Evolutionary conservation across 53 echinoderm and acorn worm species (phyloP), one percentile per base, ranked within the genome.

Genomic region (Astropecten irregularis): DNA sequence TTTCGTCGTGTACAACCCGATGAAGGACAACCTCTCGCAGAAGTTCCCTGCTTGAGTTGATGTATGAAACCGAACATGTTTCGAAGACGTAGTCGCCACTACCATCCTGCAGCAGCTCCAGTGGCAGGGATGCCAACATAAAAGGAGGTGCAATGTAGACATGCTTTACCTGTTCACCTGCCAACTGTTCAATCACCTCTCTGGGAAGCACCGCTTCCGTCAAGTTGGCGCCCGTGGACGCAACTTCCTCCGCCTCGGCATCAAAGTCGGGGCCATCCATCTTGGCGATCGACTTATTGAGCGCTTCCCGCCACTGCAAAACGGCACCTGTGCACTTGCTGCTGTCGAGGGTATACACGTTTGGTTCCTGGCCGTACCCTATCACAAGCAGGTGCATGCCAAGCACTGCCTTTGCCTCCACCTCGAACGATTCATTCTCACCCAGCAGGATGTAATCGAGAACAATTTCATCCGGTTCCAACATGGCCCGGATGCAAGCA

Each of bases 401-500:
- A 1, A 56, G 56, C 5, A 56, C 56, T 56, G 56, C 56, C 56
- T 18, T 11, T 7, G 56, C 11, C 8, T 56, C 56, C 56, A 56
- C 56, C 56, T 56, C 56, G 5, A 25, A 22, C 56, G 56, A 56
- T 25, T 56, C 56, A 56, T 56, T 23, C 26, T 56, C 56, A 7
- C 56, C 56, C 5, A 56, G 56, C 56, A 56, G 18, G 56, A 56
- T 56, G 56, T 56, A 56, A 56, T 56, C 56, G 25, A 56, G 26
- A 56, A 56, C 56, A 0, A 56, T 56, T 25, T 56, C 4, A 25
- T 56, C 26, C 11, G 56, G 56, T 18, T 56, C 26, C 27, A 56
- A 1, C 25, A 25, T 28, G 7, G 56, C 56, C 5, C 56, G 56
- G 26, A 56, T 56, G 56, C 56, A 28, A 28, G 56, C 56, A 25